Evolutionary conservation across 2,888 invertebrate species (phyloP).

Genomic region (Eudemis profundana): DNA sequence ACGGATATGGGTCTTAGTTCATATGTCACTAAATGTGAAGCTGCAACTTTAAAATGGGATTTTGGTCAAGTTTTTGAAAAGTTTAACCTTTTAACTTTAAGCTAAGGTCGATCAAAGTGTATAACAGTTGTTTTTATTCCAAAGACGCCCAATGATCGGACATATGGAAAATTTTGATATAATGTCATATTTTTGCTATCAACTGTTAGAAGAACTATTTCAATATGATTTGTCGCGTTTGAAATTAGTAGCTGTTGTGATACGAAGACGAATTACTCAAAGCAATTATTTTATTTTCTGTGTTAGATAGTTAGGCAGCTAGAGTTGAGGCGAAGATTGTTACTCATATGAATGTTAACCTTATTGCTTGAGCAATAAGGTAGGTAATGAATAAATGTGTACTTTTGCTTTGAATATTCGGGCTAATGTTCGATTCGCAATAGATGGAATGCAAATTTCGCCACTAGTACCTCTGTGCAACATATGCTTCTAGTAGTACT

Average conservation of each 20-base stretch:
- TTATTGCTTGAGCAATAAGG: no score
- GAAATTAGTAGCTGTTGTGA: constrained; percentile 14
- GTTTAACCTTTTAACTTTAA: no score
- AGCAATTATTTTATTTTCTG: not conserved
- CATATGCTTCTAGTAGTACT: constrained; percentile 16
- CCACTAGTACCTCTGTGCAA: not conserved
- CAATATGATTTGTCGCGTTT: not conserved
- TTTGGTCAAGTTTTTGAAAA: no score
- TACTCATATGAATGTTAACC: not conserved
- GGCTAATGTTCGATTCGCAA: not conserved
- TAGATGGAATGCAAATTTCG: not conserved
- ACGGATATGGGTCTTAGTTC: no score
- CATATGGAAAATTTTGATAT: not conserved
- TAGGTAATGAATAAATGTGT: no score
- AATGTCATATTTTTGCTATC: constrained; percentile 1
- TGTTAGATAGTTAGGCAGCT: not conserved
- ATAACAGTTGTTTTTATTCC: no score
- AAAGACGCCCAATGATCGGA: no score
- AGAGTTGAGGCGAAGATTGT: constrained; percentile 5
- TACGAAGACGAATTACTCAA: constrained; percentile 5
- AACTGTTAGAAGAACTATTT: not conserved
- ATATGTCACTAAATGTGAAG: no score
- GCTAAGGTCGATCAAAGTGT: no score
- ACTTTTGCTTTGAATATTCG: no score
- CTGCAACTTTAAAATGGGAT: no score